Evolutionary conservation across 2,113 vertebrate genomes (phyloP).

Genomic region (Sinocyclocheilus anophthalmus): DNA sequence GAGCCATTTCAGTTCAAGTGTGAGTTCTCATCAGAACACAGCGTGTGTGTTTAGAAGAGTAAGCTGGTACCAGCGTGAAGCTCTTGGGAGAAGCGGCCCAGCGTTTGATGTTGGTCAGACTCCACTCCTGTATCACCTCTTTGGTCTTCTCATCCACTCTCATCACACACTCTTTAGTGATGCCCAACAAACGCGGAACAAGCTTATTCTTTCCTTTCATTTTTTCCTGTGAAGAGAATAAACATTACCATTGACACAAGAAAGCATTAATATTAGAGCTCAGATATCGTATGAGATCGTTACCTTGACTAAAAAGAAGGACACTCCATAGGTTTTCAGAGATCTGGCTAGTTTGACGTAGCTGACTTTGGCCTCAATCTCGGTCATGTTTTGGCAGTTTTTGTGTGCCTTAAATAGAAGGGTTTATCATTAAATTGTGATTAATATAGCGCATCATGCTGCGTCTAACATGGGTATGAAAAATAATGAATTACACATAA

Average conservation of each 20-base stretch:
- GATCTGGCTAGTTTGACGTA: slow-evolving; percentile 95
- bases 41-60: neutral
- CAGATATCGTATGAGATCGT: neutral
- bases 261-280: neutral
- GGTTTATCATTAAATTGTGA: neutral
- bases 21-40: neutral
- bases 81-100: slow-evolving; percentile 98
- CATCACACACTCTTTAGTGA: slow-evolving; percentile 97
- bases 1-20: neutral
- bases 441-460: no score
- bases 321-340: slow-evolving; percentile 94
- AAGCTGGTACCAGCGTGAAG: slow-evolving; percentile 88
- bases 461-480: no score
- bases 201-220: slow-evolving; percentile 99
- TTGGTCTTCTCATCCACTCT: slow-evolving; percentile 96
- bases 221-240: slow-evolving; percentile 83
- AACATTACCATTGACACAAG: neutral
- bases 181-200: slow-evolving; percentile 92
- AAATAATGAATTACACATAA: neutral
- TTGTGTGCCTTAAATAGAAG: slow-evolving; percentile 84
- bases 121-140: slow-evolving; percentile 98
- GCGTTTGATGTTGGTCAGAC: slow-evolving; percentile 95
- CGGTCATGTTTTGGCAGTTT: slow-evolving; percentile 87
- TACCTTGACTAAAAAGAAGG: slow-evolving; percentile 98
- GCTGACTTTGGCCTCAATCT: slow-evolving; percentile 96